Evolutionary conservation across 2,797 vertebrate species (phyloP).

Genomic region (Mycteria americana): DNA sequence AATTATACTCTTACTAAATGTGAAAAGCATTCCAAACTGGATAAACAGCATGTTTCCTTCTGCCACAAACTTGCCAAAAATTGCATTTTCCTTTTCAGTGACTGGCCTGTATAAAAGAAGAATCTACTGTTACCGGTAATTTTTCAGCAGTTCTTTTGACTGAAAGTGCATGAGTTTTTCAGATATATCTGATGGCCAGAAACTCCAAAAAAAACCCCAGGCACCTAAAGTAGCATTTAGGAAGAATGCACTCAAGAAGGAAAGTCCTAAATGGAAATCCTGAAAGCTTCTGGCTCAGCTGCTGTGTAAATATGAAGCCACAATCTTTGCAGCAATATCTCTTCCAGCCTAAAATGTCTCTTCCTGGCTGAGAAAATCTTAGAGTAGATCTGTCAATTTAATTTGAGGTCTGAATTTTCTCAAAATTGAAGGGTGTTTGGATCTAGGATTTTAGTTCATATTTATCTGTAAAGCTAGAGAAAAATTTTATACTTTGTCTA

Average conservation of each 20-base stretch:
- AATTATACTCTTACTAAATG: neutral
- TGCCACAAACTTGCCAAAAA: neutral
- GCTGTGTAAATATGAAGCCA: neutral
- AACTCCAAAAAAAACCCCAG: neutral
- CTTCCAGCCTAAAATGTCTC: neutral
- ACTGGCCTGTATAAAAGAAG: neutral
- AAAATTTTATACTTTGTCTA: neutral
- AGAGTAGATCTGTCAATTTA: neutral
- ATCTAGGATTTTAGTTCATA: neutral
- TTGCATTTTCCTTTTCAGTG: neutral
- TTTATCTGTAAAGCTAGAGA: neutral
- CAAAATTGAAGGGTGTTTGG: neutral
- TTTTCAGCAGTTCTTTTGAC: neutral
- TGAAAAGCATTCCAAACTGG: neutral
- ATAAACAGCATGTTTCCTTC: neutral
- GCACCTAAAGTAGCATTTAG: neutral
- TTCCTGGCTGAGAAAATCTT: neutral
- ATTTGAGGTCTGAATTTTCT: neutral
- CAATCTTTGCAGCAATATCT: neutral
- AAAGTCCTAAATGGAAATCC: neutral
- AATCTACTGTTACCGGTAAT: neutral
- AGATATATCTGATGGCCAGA: neutral
- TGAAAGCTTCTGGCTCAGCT: neutral
- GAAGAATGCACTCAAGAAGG: neutral
- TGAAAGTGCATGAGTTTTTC: neutral